These are phyloP conservation scores for Myotis myotis DNA, from an alignment of 2,797 vertebrate species.

Conservation along the genomic window DNA sequence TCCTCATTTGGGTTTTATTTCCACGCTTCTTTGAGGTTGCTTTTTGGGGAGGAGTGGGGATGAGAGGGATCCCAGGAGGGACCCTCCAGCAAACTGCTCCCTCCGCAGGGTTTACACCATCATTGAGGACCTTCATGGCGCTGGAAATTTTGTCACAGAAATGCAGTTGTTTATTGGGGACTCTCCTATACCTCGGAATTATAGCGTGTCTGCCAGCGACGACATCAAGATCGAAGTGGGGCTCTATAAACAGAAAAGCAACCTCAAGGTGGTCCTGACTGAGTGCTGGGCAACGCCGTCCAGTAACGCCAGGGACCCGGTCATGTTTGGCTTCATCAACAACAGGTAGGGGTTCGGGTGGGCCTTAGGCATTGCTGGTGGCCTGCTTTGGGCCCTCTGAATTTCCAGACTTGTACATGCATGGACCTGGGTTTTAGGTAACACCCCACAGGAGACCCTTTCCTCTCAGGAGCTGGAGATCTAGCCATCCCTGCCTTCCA, in stretches of 20 bases:
- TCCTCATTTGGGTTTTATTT: neutral
- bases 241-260: constrained; percentile 85
- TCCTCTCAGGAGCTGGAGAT: neutral
- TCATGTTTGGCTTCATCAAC: constrained; percentile 86
- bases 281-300: constrained; percentile 94
- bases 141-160: constrained; percentile 87
- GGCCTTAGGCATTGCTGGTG: fast-evolving
- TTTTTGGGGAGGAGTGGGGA: fast-evolving
- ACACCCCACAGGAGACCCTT: neutral
- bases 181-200: constrained; percentile 87
- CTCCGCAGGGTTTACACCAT: constrained; percentile 85
- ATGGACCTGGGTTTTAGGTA: fast-evolving
- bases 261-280: constrained; percentile 90
- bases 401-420: neutral
- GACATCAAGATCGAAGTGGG: constrained; percentile 89
- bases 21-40: fast-evolving
- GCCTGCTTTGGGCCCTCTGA: neutral
- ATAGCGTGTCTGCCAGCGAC: constrained; percentile 87
- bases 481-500: neutral
- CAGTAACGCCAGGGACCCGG: constrained; percentile 77
- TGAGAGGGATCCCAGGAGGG: fast-evolving
- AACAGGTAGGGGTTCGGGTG: constrained; percentile 84
- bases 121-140: constrained; percentile 85
- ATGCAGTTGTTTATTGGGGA: constrained; percentile 89
- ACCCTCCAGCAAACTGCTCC: fast-evolving